phyloP scores from a whole-genome alignment of 2,888 invertebrate genomes.

The Eilema sororculum region DNA sequence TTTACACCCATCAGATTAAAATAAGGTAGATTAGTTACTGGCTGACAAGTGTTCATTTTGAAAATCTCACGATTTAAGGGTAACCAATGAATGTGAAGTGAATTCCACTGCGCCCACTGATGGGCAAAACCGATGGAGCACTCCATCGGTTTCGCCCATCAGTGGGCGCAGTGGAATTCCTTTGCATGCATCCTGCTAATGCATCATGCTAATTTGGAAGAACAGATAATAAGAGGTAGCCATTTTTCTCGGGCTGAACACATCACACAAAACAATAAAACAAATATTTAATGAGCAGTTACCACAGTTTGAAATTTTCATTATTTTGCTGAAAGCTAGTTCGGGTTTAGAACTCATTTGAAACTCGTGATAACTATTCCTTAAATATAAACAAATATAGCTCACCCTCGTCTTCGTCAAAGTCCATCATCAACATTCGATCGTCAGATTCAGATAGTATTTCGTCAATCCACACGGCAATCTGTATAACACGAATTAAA shows the following conservation, averaged over 20 bases:
- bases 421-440: constrained; percentile 84
- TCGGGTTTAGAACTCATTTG: constrained; percentile 26
- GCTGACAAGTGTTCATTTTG: too few species aligned
- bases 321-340: constrained; percentile 46
- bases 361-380: constrained; percentile 67
- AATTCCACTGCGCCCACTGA: neutral
- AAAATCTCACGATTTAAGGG: too few species aligned
- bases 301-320: constrained; percentile 65
- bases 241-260: constrained; percentile 42
- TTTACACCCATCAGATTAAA: neutral
- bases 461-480: constrained; percentile 82
- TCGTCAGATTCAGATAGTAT: constrained; percentile 79
- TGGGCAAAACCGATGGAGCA: too few species aligned
- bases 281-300: constrained; percentile 62
- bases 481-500: constrained; percentile 51
- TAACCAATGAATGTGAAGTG: too few species aligned
- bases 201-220: neutral
- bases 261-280: neutral
- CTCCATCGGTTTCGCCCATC: too few species aligned
- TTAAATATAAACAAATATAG: constrained; percentile 15
- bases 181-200: too few species aligned
- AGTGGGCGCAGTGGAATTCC: neutral
- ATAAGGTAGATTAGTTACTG: too few species aligned
- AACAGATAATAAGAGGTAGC: neutral
- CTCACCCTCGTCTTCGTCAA: constrained; percentile 82